Conservation (phyloP, 2,797 vertebrate species). For the Scolopax rusticola region DNA sequence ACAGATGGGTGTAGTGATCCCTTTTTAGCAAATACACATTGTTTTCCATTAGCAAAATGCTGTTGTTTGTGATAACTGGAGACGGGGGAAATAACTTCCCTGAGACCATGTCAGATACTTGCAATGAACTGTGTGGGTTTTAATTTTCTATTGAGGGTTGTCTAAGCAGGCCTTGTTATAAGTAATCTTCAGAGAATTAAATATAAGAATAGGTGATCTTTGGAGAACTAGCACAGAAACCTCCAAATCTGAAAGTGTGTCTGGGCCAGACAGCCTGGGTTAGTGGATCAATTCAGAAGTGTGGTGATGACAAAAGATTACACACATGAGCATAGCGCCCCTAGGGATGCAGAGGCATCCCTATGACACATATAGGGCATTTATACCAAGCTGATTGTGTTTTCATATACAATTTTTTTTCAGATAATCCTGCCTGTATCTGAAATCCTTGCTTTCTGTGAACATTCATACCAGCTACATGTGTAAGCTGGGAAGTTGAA, state of each 20-base stretch:
- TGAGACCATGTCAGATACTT: background rate
- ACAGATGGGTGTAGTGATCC: background rate
- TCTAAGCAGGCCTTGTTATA: background rate
- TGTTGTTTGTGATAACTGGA: background rate
- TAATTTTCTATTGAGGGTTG: background rate
- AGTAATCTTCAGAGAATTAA: background rate
- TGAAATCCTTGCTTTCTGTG: background rate
- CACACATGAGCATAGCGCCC: accelerated
- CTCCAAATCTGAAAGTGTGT: background rate
- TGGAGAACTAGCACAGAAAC: background rate
- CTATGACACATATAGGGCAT: accelerated
- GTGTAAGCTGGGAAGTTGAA: background rate
- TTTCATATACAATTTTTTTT: background rate
- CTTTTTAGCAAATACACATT: background rate
- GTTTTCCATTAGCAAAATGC: background rate
- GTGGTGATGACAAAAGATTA: accelerated
- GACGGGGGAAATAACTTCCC: background rate
- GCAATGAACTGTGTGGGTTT: background rate
- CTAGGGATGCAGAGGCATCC: background rate
- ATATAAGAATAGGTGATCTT: background rate
- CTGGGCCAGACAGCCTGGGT: background rate
- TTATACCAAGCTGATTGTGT: background rate
- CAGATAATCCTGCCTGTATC: background rate
- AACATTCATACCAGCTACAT: background rate
- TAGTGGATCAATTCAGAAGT: background rate